Evolutionary conservation across 2,888 invertebrate genomes (phyloP).

Genomic region (Pammene fasciana): DNA sequence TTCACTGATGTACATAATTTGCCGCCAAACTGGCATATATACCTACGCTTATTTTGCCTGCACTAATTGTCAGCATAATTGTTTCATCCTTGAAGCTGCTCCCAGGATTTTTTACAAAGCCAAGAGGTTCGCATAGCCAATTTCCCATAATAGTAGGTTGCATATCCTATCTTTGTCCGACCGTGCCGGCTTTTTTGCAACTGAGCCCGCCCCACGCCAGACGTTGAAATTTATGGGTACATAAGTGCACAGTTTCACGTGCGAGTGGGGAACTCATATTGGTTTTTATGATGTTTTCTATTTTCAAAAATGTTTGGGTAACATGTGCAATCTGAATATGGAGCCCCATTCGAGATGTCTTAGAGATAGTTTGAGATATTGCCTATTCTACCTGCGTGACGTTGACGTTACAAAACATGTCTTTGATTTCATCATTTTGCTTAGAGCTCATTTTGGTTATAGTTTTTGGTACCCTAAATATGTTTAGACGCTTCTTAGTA

Average conservation of each 20-base stretch:
- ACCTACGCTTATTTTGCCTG: too few species aligned
- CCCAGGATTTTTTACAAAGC: not conserved
- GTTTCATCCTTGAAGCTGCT: not conserved
- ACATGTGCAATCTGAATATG: slow-evolving; percentile 15
- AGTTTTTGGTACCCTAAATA: too few species aligned
- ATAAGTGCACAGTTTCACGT: slow-evolving; percentile 46
- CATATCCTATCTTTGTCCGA: slow-evolving; percentile 77
- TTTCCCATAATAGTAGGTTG: slow-evolving; percentile 80
- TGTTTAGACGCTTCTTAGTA: too few species aligned
- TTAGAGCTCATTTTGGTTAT: too few species aligned
- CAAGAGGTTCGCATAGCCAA: slow-evolving; percentile 70
- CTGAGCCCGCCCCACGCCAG: slow-evolving; percentile 63
- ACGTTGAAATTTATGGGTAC: slow-evolving; percentile 65
- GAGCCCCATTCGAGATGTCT: not conserved
- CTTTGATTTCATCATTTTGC: too few species aligned
- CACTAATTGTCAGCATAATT: not conserved
- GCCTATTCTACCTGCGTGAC: not conserved
- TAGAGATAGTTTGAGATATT: not conserved
- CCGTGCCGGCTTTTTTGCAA: slow-evolving; percentile 78
- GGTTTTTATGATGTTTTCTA: slow-evolving; percentile 18
- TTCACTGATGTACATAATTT: too few species aligned
- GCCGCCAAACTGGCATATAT: too few species aligned
- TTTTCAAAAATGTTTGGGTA: slow-evolving; percentile 27
- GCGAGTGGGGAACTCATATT: slow-evolving; percentile 23
- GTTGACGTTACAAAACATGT: not conserved